These are phyloP conservation scores for Blastobasis adustella DNA, from an alignment of 2,888 invertebrate genomes.

Conservation along the genomic window DNA sequence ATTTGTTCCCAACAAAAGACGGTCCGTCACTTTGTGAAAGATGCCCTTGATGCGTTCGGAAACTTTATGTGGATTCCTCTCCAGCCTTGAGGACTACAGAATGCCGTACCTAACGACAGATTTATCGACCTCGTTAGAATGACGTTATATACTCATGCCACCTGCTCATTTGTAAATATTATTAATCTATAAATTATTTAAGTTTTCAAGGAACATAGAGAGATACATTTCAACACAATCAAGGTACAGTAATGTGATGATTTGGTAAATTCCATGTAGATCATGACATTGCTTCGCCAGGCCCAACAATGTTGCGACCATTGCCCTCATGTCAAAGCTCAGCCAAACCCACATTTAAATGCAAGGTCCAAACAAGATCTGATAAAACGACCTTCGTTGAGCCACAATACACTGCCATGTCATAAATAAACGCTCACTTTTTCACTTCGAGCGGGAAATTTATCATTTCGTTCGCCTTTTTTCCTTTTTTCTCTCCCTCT, in stretches of 20 bases:
- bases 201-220: too few species aligned
- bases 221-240: too few species aligned
- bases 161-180: too few species aligned
- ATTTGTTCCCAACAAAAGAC: conserved; percentile 18
- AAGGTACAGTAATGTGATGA: too few species aligned
- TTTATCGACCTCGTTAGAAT: too few species aligned
- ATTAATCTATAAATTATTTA: too few species aligned
- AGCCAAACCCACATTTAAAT: conserved; percentile 45
- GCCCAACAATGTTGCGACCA: conserved; percentile 14
- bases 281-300: neutral
- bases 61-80: too few species aligned
- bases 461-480: conserved; percentile 66
- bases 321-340: conserved; percentile 38
- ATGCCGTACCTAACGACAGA: too few species aligned
- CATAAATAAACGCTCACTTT: conserved; percentile 70
- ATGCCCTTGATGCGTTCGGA: conserved; percentile 5
- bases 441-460: conserved; percentile 61
- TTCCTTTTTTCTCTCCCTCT: conserved; percentile 45
- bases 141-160: too few species aligned
- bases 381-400: conserved; percentile 48
- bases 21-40: conserved; percentile 11
- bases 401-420: conserved; percentile 50
- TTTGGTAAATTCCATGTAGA: too few species aligned
- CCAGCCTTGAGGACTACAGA: too few species aligned
- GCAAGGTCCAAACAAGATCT: conserved; percentile 50